phyloP scores from a whole-genome alignment of 2,797 vertebrate species.

The Pipistrellus pipistrellus region DNA sequence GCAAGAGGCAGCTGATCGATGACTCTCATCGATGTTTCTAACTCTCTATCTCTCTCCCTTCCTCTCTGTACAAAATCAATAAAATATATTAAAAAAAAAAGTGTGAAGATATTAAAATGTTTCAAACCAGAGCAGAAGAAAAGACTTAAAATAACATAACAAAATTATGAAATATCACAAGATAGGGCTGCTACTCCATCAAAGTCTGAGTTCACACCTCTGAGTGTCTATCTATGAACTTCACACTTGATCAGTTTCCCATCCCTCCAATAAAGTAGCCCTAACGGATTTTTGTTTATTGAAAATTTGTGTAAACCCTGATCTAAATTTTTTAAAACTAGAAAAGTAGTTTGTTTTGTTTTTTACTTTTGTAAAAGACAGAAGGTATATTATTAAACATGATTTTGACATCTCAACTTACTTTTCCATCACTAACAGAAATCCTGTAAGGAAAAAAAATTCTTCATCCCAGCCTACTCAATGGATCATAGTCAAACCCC shows the following conservation, averaged over 20 bases:
- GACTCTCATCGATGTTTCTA: no score
- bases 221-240: not conserved
- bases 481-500: not conserved
- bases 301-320: not conserved
- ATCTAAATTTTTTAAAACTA: slow-evolving; percentile 45
- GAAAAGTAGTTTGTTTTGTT: slow-evolving; percentile 8
- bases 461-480: not conserved
- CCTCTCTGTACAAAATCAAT: no score
- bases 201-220: not conserved
- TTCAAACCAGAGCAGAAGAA: slow-evolving; percentile 55
- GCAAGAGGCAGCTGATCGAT: no score
- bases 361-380: slow-evolving; percentile 37
- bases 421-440: slow-evolving; percentile 58
- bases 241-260: not conserved
- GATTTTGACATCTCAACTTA: slow-evolving; percentile 45
- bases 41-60: no score
- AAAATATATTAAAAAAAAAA: no score
- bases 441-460: not conserved
- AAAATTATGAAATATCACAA: slow-evolving; percentile 14
- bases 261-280: not conserved
- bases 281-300: not conserved
- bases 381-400: slow-evolving; percentile 22
- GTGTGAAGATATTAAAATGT: slow-evolving; percentile 30
- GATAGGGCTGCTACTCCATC: not conserved
- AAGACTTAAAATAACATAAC: slow-evolving; percentile 26